phyloP scores from a whole-genome alignment of 2,888 invertebrate genomes.

The Choristoneura rosaceana region DNA sequence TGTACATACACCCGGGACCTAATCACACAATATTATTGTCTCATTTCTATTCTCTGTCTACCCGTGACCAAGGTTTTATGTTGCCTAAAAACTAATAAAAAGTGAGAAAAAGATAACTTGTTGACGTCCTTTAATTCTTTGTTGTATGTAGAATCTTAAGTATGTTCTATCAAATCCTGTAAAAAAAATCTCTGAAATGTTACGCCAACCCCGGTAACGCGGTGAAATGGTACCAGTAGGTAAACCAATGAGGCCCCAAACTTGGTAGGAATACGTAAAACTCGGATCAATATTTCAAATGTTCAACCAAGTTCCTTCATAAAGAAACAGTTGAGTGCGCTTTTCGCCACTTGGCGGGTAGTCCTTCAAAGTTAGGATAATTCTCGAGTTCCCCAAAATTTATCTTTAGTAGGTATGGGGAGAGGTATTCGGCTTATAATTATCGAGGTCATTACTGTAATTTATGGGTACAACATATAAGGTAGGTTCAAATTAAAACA shows the following conservation, averaged over 20 bases:
- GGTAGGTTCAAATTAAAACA: no score
- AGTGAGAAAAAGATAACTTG: no score
- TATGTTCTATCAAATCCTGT: neutral
- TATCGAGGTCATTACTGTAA: constrained; percentile 8
- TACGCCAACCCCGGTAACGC: neutral
- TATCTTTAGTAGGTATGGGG: constrained; percentile 64
- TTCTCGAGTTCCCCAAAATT: constrained; percentile 71
- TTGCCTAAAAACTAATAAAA: no score
- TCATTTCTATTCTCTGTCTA: no score
- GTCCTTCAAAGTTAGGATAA: constrained; percentile 70
- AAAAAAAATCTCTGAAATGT: neutral
- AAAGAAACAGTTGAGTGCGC: constrained; percentile 78
- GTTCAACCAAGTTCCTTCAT: constrained; percentile 70
- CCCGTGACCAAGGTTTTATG: no score
- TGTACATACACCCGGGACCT: no score
- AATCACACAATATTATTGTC: no score
- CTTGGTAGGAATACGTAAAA: constrained; percentile 58
- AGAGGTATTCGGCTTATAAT: constrained; percentile 14
- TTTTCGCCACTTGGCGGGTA: constrained; percentile 67
- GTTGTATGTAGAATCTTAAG: no score
- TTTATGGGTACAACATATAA: neutral
- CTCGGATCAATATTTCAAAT: constrained; percentile 73
- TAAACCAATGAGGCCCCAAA: constrained; percentile 49
- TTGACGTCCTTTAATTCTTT: no score
- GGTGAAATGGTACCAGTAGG: neutral